A percentile compares a stretch with the other conserved stretches of the same genome.
phyloP scores from a whole-genome alignment of 2,797 vertebrate species.

The Catamblyrhynchus diadema region DNA sequence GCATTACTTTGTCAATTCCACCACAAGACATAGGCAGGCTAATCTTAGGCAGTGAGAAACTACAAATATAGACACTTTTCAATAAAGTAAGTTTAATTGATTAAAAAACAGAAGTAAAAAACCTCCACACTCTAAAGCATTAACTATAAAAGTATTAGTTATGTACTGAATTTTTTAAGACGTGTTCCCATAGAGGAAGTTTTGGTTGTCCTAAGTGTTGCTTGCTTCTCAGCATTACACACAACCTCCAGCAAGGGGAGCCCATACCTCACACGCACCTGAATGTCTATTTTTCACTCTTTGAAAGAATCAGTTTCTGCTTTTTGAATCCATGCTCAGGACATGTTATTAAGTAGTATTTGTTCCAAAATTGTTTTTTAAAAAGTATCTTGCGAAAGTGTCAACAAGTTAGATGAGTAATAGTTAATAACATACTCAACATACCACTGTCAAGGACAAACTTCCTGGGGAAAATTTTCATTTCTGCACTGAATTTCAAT shows the following conservation, averaged over 20 bases:
- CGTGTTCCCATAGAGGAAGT: background rate
- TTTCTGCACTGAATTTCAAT: background rate
- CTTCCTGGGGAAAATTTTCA: background rate
- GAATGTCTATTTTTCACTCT: background rate
- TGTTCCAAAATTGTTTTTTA: background rate
- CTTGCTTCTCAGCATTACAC: background rate
- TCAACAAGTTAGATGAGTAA: background rate
- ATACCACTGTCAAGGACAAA: background rate
- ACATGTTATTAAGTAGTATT: background rate
- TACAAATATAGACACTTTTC: background rate
- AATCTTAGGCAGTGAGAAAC: background rate
- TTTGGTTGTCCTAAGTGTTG: background rate
- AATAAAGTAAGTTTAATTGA: background rate
- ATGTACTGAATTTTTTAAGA: background rate
- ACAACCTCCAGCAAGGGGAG: background rate
- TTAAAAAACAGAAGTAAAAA: background rate
- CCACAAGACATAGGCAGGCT: background rate
- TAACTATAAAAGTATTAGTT: background rate
- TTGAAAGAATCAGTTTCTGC: rapidly evolving
- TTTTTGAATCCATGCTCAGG: background rate
- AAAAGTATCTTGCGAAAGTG: background rate
- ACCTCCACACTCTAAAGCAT: background rate
- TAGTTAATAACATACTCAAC: background rate
- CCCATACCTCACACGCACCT: background rate
- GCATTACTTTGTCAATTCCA: background rate